These are phyloP conservation scores for Salvator merianae DNA, from an alignment of 2,113 vertebrate genomes.

Conservation along the genomic window DNA sequence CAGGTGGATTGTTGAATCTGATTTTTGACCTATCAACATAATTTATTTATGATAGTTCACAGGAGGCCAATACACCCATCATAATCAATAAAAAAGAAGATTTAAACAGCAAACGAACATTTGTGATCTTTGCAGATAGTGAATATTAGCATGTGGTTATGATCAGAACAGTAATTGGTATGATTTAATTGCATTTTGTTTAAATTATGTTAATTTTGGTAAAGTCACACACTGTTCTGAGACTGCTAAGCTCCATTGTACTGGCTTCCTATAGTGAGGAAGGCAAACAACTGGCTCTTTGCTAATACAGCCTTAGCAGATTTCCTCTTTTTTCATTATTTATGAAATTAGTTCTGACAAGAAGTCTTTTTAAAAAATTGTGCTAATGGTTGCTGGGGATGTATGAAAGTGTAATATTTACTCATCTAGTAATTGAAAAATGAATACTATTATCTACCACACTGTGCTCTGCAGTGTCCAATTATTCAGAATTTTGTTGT, in stretches of 20 bases:
- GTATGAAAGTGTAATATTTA: conserved; percentile 38
- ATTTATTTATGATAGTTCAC: conserved; percentile 23
- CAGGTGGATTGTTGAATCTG: conserved; percentile 13
- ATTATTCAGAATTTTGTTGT: conserved; percentile 75
- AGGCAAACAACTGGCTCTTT: neutral
- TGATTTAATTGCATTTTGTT: neutral
- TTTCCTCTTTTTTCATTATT: conserved; percentile 42
- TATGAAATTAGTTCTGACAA: conserved; percentile 43
- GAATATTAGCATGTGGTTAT: conserved; percentile 11
- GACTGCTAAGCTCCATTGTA: neutral
- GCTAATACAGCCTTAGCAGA: conserved; percentile 8
- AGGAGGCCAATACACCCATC: conserved; percentile 3
- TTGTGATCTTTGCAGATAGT: neutral
- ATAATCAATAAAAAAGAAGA: neutral
- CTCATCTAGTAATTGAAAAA: conserved; percentile 52
- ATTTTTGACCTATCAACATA: conserved; percentile 36
- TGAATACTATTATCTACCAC: conserved; percentile 61
- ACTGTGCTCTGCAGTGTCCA: conserved; percentile 60
- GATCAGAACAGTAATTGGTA: neutral
- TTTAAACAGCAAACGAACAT: conserved; percentile 7
- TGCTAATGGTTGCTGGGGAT: conserved; percentile 34
- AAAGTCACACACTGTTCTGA: neutral
- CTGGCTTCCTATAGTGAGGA: neutral
- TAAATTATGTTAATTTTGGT: conserved; percentile 16
- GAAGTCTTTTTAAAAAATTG: conserved; percentile 29